Evolutionary conservation across 2,113 vertebrate genomes (phyloP), one percentile per base, ranked within the genome.

Genomic region (Tachysurus fulvidraco): DNA sequence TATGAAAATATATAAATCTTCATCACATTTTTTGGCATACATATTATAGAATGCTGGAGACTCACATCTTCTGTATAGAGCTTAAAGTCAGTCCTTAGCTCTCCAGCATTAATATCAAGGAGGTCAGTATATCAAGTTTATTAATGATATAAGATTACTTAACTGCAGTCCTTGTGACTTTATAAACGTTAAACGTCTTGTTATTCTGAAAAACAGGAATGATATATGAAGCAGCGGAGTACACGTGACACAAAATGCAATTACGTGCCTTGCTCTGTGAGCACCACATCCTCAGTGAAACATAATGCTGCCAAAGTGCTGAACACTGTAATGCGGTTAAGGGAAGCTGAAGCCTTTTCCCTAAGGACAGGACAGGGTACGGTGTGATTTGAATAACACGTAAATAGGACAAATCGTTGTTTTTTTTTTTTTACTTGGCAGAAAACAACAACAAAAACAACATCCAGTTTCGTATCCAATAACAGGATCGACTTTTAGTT

Each of bases 221-320:
- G 55, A 44, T 44, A 25, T 11, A 60, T 59, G 77, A 41, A 60
- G 57, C 55, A 23, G 41, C 2, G 10, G 10, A 60, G 55, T 60
- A 59, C 78, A 60, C 21, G 19, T 81, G 78, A 44, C 21, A 59
- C 36, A 2, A 25, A 81, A 41, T 60, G 78, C 54, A 80, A 80
- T 80, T 59, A 80, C 59, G 10, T 21, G 17, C 77, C 1, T 36
- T 30, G 54, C 57, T 21, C 55, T 60, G 78, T 23, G 11, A 44
- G 57, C 78, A 44, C 30, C 55, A 60, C 55, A 60, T 44, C 55
- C 55, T 21, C 21, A 36, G 30, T 25, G 57, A 81, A 79, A 30
- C 30, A 25, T 25, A 55, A 81, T 60, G 78, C 78, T 60, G 36
- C 78, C 30, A 44, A 60, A 81, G 78, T 60, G 78, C 41, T 60